phyloP scores from a whole-genome alignment of 2,113 vertebrate genomes.

The Bubo scandiacus region DNA sequence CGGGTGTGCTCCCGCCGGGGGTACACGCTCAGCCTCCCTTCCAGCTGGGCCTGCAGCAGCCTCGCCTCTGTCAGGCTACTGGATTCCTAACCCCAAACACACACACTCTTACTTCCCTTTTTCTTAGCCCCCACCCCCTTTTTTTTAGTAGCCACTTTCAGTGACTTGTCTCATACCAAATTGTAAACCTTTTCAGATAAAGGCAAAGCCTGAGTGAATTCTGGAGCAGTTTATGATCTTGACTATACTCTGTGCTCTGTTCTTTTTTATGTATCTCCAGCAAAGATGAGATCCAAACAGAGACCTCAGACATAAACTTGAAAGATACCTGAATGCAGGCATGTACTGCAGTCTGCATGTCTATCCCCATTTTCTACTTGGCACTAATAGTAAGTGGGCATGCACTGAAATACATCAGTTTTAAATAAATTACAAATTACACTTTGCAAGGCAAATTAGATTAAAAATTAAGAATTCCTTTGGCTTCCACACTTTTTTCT shows the following conservation, averaged over 20 bases:
- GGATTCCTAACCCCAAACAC: background rate
- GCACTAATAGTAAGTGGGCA: background rate
- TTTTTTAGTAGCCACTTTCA: background rate
- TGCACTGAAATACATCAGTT: background rate
- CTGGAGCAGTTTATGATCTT: background rate
- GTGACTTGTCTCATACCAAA: background rate
- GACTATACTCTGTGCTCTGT: background rate
- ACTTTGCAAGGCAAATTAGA: background rate
- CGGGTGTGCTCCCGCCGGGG: fast-evolving
- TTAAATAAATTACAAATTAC: background rate
- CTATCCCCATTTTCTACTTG: background rate
- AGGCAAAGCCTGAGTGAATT: background rate
- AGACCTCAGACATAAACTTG: background rate
- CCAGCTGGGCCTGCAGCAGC: background rate
- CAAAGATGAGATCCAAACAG: background rate
- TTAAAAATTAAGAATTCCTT: background rate
- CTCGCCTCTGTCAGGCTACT: background rate
- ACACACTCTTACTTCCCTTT: background rate
- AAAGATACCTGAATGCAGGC: background rate
- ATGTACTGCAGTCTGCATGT: background rate
- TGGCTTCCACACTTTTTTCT: background rate
- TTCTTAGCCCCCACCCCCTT: background rate
- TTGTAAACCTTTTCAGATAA: background rate
- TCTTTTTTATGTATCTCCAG: background rate
- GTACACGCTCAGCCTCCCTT: fast-evolving